Evolutionary conservation across 2,797 vertebrate species (phyloP).

Genomic region (Liasis olivaceus): DNA sequence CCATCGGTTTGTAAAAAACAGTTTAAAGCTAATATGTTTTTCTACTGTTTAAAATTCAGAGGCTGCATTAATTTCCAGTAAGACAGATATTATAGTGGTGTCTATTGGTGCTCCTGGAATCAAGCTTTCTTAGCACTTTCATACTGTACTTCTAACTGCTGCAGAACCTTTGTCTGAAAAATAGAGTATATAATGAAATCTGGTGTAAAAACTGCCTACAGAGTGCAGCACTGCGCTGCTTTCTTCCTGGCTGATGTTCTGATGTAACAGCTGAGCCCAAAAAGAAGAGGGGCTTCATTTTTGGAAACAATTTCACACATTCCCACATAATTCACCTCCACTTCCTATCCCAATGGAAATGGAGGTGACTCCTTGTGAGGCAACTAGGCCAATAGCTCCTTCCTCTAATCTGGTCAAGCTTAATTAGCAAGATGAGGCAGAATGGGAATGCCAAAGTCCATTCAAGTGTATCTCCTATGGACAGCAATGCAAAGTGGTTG

Average conservation of each 20-base stretch:
- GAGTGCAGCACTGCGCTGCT: not conserved
- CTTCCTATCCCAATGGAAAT: not conserved
- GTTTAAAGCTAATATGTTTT: conserved; percentile 70
- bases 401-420: not conserved
- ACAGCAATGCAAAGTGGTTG: not conserved
- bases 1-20: conserved; percentile 68
- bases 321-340: not conserved
- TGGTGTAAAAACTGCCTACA: conserved; percentile 1
- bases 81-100: conserved; percentile 55
- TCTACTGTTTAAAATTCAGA: conserved; percentile 73
- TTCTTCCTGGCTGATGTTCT: not conserved
- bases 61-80: conserved; percentile 75
- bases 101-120: conserved; percentile 54
- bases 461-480: not conserved
- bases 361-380: not conserved
- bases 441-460: not conserved
- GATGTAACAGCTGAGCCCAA: not conserved
- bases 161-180: conserved; percentile 19
- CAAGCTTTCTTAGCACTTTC: conserved; percentile 54
- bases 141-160: conserved; percentile 13
- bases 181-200: not conserved
- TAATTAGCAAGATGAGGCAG: no score
- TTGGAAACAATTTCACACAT: not conserved
- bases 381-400: not conserved
- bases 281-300: not conserved